Evolutionary conservation across 2,113 vertebrate genomes (phyloP).

Genomic region (Dolichotis patagonum): DNA sequence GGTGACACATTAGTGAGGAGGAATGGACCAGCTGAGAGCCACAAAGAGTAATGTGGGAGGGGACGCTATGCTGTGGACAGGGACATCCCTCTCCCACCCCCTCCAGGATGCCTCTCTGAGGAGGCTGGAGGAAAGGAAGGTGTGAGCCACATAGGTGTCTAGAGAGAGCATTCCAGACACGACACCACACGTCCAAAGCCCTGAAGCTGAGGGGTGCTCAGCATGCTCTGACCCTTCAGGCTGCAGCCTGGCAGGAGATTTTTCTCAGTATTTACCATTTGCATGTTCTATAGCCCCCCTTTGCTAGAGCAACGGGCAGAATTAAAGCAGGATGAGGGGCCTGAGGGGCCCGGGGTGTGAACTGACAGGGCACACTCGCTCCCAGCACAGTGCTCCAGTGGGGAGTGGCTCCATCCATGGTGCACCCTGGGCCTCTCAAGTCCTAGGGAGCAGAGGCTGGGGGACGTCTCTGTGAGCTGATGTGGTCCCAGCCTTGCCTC

Average conservation of each 20-base stretch:
- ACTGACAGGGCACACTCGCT: rapidly evolving
- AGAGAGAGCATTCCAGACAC: background rate
- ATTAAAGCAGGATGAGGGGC: no score
- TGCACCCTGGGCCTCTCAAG: background rate
- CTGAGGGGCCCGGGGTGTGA: rapidly evolving
- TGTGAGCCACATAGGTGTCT: background rate
- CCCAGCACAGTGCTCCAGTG: background rate
- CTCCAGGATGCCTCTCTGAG: background rate
- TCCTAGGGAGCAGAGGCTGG: background rate
- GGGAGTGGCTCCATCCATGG: rapidly evolving
- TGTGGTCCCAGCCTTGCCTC: background rate
- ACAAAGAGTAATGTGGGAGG: background rate
- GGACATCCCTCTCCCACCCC: rapidly evolving
- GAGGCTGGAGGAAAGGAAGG: background rate
- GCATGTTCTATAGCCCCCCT: background rate
- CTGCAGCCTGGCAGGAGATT: rapidly evolving
- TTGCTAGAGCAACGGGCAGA: no score
- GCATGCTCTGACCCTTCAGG: background rate
- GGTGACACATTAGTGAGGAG: rapidly evolving
- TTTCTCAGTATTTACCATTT: background rate
- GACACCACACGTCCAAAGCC: background rate
- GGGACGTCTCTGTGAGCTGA: background rate
- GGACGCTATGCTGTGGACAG: no score
- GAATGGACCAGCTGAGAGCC: no score
- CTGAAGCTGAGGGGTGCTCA: background rate